Percentiles rank a stretch among this genome's conserved stretches.
Conservation (phyloP, 1,140 invertebrate genomes). For the Drosophila ironensis region DNA sequence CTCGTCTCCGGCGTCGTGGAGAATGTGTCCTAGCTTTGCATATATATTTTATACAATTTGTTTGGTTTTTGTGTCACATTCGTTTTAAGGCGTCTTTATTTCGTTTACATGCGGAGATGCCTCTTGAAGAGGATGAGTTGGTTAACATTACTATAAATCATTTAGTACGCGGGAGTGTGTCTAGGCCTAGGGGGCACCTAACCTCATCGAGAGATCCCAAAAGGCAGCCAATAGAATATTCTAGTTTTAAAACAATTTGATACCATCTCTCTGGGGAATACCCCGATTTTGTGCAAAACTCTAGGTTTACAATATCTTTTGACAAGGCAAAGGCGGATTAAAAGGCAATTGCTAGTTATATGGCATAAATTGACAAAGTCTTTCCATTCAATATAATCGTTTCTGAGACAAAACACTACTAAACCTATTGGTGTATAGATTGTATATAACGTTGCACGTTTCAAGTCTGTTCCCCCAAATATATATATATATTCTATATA, state of each 20-base stretch:
- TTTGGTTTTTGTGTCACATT: conserved; percentile 26
- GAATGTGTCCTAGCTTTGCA: conserved; percentile 63
- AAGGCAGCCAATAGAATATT: too few relatives aligned
- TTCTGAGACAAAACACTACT: neutral
- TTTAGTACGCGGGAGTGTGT: conserved; percentile 13
- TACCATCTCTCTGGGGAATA: too few relatives aligned
- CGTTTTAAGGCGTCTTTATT: conserved; percentile 58
- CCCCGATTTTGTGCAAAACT: conserved; percentile 7
- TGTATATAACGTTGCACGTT: conserved; percentile 56
- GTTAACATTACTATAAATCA: conserved; percentile 25
- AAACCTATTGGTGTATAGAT: conserved; percentile 4
- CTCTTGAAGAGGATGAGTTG: conserved; percentile 20
- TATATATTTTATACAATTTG: neutral
- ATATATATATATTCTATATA: too few relatives aligned
- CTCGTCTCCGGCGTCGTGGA: conserved; percentile 90
- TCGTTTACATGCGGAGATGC: conserved; percentile 36
- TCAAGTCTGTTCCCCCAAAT: conserved; percentile 58
- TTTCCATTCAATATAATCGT: neutral
- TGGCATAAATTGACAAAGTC: neutral
- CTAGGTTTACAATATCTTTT: neutral
- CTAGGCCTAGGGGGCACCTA: too few relatives aligned
- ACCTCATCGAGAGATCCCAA: too few relatives aligned
- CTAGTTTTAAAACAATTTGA: too few relatives aligned
- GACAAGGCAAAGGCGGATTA: neutral
- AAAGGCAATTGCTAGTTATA: too few relatives aligned